These are phyloP conservation scores for Zonotrichia leucophrys DNA, from an alignment of 2,113 vertebrate genomes.

Conservation along the genomic window DNA sequence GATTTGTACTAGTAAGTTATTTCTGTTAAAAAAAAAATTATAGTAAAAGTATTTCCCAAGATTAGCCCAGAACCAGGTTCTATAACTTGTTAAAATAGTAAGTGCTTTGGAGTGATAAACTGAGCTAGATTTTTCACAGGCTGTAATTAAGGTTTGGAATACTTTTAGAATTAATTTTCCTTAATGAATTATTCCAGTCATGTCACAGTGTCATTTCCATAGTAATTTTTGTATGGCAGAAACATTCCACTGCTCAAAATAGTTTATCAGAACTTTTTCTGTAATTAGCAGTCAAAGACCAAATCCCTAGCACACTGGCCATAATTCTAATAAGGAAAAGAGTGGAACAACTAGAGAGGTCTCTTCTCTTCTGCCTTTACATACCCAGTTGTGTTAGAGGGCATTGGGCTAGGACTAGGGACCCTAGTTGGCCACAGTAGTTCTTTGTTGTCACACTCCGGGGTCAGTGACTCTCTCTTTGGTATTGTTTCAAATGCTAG, in stretches of 20 bases:
- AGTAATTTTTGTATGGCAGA: background rate
- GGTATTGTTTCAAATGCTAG: background rate
- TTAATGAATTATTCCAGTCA: background rate
- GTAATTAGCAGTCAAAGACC: background rate
- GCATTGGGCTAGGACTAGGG: background rate
- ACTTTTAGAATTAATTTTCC: background rate
- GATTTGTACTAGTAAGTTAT: background rate
- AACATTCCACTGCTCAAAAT: background rate
- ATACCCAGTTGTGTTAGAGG: fast-evolving
- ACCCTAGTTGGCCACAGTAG: background rate
- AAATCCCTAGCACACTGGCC: background rate
- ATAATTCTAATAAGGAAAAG: background rate
- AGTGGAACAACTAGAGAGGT: background rate
- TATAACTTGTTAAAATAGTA: background rate
- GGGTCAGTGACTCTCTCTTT: background rate
- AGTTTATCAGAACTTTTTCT: background rate
- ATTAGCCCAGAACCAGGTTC: background rate
- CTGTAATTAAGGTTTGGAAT: background rate
- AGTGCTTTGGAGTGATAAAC: background rate
- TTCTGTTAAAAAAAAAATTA: background rate
- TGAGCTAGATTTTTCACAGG: background rate
- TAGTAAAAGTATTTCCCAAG: background rate
- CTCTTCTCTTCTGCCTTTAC: background rate
- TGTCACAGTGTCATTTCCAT: background rate
- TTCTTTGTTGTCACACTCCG: background rate